Percentiles rank a stretch among this genome's conserved stretches.
These are phyloP conservation scores for Drosophila testacea DNA, from an alignment of 2,888 invertebrate genomes.

Conservation along the genomic window DNA sequence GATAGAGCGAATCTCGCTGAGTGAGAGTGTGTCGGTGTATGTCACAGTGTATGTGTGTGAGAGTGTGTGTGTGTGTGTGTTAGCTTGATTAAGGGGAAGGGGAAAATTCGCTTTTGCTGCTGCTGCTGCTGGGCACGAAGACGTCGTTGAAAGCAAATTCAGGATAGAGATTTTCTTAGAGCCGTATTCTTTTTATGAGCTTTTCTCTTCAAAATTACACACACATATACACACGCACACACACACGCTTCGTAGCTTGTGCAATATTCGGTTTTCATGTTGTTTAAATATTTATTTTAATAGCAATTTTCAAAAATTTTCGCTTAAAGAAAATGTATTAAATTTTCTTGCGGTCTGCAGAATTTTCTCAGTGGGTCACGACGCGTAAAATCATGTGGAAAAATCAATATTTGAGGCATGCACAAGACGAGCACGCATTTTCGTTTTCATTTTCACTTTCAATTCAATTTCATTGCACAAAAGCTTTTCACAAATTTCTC, in stretches of 20 bases:
- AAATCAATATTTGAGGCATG: constrained; percentile 68
- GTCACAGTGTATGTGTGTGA: constrained; percentile 27
- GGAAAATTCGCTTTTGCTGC: constrained; percentile 65
- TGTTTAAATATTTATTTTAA: constrained; percentile 10
- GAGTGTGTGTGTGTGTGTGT: constrained; percentile 25
- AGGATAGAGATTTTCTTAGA: constrained; percentile 80
- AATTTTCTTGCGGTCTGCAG: constrained; percentile 1
- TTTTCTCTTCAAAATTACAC: constrained; percentile 54
- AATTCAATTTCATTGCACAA: constrained; percentile 17
- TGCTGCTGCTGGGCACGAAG: constrained; percentile 62
- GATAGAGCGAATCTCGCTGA: constrained; percentile 66
- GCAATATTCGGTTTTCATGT: constrained; percentile 12
- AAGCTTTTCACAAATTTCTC: constrained; percentile 15
- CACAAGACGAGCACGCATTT: constrained; percentile 59
- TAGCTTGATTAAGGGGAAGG: constrained; percentile 46
- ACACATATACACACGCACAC: constrained; percentile 18
- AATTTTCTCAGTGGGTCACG: constrained; percentile 45
- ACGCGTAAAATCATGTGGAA: constrained; percentile 64
- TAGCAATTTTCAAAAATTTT: constrained; percentile 2
- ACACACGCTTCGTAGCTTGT: constrained; percentile 15
- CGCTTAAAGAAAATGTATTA: background rate
- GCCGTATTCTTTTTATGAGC: constrained; percentile 56
- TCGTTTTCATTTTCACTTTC: constrained; percentile 58
- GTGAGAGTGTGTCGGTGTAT: constrained; percentile 25
- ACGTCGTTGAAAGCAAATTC: constrained; percentile 72